Percentiles rank a stretch among this genome's conserved stretches.
Conservation (phyloP, 2,113 vertebrate species). For the Rhabdomys dilectus region DNA sequence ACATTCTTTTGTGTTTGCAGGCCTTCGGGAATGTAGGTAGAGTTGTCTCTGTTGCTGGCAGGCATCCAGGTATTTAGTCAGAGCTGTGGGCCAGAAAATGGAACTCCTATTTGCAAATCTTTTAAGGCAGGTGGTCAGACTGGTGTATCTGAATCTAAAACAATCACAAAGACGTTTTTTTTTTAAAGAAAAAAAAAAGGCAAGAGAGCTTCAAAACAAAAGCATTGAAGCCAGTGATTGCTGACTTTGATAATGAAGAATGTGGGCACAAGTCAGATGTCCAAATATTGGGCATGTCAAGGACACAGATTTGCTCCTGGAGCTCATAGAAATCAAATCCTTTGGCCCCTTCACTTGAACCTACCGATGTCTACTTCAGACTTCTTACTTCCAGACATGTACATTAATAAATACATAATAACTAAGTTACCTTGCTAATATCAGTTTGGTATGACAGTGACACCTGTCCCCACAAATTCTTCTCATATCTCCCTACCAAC, state of each 20-base stretch:
- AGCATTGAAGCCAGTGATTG: background rate
- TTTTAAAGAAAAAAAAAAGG: background rate
- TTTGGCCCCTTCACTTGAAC: background rate
- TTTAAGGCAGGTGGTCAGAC: background rate
- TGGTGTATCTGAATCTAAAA: background rate
- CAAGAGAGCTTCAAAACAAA: background rate
- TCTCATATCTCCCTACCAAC: background rate
- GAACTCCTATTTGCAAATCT: too few relatives aligned
- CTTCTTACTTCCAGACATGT: background rate
- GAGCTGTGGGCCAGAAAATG: too few relatives aligned
- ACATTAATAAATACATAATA: background rate
- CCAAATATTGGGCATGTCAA: background rate
- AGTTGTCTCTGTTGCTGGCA: too few relatives aligned
- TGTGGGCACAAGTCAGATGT: accelerated
- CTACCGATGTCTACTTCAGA: background rate
- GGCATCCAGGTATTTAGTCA: too few relatives aligned
- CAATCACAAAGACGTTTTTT: background rate
- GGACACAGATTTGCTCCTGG: background rate
- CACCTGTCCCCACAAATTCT: background rate
- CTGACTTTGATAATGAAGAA: background rate
- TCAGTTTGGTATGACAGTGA: background rate
- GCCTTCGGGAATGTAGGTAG: too few relatives aligned
- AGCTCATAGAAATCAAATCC: background rate
- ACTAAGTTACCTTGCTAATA: background rate
- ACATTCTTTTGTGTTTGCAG: too few relatives aligned